Evolutionary conservation across 2,113 vertebrate genomes (phyloP).

Genomic region (Pimephales promelas): DNA sequence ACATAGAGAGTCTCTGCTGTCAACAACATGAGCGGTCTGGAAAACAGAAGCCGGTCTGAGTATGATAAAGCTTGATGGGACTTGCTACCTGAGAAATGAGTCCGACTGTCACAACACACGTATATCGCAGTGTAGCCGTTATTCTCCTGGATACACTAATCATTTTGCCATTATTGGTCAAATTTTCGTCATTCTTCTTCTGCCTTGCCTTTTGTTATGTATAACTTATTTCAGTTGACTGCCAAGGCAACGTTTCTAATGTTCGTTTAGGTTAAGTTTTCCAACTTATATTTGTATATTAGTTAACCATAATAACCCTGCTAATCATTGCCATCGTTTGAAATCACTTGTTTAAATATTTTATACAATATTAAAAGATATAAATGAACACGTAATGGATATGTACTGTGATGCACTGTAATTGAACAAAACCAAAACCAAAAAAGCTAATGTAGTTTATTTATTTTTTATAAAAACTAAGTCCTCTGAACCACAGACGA

Average conservation of each 20-base stretch:
- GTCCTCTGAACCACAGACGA: not conserved
- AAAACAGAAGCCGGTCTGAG: conserved; percentile 65
- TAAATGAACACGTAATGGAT: too few relatives aligned
- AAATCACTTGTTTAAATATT: too few relatives aligned
- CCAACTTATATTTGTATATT: too few relatives aligned
- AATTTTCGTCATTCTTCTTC: not conserved
- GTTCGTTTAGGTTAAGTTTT: too few relatives aligned
- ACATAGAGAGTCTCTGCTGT: conserved; percentile 62
- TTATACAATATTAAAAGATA: too few relatives aligned
- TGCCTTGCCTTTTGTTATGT: not conserved
- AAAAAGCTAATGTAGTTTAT: not conserved
- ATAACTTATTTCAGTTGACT: too few relatives aligned
- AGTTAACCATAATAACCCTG: too few relatives aligned
- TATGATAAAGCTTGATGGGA: conserved; percentile 68
- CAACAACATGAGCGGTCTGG: conserved; percentile 62
- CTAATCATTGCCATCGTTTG: too few relatives aligned
- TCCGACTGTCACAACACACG: not conserved
- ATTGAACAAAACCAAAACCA: not conserved
- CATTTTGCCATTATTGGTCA: not conserved
- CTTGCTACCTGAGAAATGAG: conserved; percentile 26
- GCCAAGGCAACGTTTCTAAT: too few relatives aligned
- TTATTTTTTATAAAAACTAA: not conserved
- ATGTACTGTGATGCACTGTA: not conserved
- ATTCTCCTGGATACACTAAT: not conserved
- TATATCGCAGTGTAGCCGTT: not conserved